A percentile compares a stretch with the other conserved stretches of the same genome.
Conservation (phyloP, 2,888 invertebrate species). For the Ophion costatus region DNA sequence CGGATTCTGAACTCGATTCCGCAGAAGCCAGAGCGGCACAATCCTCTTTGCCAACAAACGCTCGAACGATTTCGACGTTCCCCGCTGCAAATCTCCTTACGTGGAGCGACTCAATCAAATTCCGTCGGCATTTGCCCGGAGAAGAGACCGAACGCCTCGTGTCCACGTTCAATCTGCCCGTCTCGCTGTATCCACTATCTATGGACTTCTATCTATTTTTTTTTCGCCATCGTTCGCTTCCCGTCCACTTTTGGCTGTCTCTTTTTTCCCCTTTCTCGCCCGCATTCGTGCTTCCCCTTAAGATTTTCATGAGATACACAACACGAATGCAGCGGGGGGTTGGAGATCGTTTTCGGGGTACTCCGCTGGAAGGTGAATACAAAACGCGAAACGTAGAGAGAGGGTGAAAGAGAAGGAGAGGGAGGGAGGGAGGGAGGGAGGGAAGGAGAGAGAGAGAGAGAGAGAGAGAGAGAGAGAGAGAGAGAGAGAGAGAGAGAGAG, state of each 20-base stretch:
- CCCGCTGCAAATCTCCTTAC: slow-evolving; percentile 79
- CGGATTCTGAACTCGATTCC: slow-evolving; percentile 70
- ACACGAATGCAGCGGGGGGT: not conserved
- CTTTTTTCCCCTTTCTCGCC: slow-evolving; percentile 7
- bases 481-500: too few species aligned
- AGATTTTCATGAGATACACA: slow-evolving; percentile 39
- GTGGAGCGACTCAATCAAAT: slow-evolving; percentile 80
- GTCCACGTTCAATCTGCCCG: slow-evolving; percentile 2
- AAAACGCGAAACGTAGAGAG: too few species aligned
- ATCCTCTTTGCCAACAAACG: slow-evolving; percentile 81
- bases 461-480: too few species aligned
- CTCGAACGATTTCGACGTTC: slow-evolving; percentile 73
- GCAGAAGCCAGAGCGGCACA: slow-evolving; percentile 68
- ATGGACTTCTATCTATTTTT: not conserved
- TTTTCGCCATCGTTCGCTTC: slow-evolving; percentile 5
- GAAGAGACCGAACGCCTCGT: slow-evolving; percentile 22
- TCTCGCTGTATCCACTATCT: too few species aligned
- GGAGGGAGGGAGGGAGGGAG: too few species aligned
- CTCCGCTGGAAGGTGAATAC: too few species aligned
- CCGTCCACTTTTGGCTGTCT: slow-evolving; percentile 26
- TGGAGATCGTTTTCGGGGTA: too few species aligned
- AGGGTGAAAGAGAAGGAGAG: too few species aligned
- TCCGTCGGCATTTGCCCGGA: slow-evolving; percentile 71
- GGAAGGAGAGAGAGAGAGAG: too few species aligned
- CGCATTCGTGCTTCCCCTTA: not conserved